These are phyloP conservation scores for Cardiocondyla obscurior DNA, from an alignment of 1,140 invertebrate species.

Conservation along the genomic window DNA sequence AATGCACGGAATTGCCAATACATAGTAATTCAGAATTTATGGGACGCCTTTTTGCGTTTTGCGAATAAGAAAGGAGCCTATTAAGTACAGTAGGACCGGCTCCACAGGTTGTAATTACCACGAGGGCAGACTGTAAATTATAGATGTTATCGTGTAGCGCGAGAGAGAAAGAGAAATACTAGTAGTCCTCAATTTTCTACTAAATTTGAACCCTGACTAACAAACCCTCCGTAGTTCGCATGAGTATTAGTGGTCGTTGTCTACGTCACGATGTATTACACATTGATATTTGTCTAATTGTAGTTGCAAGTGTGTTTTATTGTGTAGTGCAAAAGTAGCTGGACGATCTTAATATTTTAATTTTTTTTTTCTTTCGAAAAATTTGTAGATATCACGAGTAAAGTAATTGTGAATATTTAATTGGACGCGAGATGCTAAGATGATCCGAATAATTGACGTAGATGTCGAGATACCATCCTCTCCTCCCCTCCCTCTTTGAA, in stretches of 20 bases:
- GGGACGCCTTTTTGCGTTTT: conserved; percentile 2
- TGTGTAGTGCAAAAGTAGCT: conserved; percentile 13
- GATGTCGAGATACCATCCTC: conserved; percentile 55
- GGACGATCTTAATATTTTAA: conserved; percentile 41
- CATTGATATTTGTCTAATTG: conserved; percentile 39
- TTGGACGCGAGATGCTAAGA: neutral
- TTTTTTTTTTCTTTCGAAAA: no score
- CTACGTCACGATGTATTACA: conserved; percentile 56
- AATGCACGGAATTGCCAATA: conserved; percentile 21
- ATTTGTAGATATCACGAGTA: neutral
- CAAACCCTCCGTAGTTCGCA: conserved; percentile 50
- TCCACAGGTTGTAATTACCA: conserved; percentile 25
- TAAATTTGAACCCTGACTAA: conserved; percentile 69
- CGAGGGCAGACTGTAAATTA: conserved; percentile 27
- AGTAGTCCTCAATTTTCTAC: conserved; percentile 59
- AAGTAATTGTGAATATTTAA: neutral
- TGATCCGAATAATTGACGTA: conserved; percentile 44
- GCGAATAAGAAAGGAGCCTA: conserved; percentile 5
- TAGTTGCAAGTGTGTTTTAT: conserved; percentile 51
- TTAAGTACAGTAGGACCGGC: neutral
- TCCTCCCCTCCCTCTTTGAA: conserved; percentile 56
- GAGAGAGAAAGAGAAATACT: conserved; percentile 20
- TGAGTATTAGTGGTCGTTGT: conserved; percentile 58
- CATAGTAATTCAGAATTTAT: neutral
- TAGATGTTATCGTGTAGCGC: conserved; percentile 1